Conservation (phyloP, 2,113 vertebrate genomes). For the Takifugu bimaculatus region DNA sequence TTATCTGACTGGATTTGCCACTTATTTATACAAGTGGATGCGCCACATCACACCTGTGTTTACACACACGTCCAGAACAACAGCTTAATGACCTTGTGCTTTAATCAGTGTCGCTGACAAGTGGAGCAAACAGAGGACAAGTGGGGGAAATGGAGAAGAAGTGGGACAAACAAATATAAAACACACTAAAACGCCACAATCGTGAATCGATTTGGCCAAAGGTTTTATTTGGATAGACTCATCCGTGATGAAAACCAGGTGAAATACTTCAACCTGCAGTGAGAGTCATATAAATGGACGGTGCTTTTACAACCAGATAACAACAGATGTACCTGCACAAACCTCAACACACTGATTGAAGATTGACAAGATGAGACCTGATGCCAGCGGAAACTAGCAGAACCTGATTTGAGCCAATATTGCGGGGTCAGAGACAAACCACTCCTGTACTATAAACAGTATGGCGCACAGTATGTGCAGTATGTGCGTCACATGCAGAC, state of each 20-base stretch:
- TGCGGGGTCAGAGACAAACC: neutral
- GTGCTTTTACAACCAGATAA: too few species aligned
- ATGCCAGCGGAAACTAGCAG: too few species aligned
- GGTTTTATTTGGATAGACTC: neutral
- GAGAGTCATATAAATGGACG: too few species aligned
- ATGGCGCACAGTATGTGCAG: neutral
- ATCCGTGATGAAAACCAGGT: neutral
- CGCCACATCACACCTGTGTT: too few species aligned
- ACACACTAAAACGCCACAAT: constrained; percentile 1
- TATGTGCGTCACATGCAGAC: neutral
- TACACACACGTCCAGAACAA: neutral
- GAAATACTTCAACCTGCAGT: too few species aligned
- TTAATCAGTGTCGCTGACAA: too few species aligned
- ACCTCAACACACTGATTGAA: too few species aligned
- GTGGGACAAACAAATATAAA: neutral
- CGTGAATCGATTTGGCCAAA: neutral
- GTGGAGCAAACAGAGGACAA: too few species aligned
- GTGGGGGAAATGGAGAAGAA: neutral
- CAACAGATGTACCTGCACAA: too few species aligned
- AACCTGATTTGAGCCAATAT: too few species aligned
- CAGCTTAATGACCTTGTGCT: too few species aligned
- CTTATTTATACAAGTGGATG: neutral
- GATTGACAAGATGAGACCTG: too few species aligned
- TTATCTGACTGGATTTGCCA: neutral
- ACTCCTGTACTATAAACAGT: neutral